Conservation (phyloP, 1,140 invertebrate species). For the Trissolcus basalis region DNA sequence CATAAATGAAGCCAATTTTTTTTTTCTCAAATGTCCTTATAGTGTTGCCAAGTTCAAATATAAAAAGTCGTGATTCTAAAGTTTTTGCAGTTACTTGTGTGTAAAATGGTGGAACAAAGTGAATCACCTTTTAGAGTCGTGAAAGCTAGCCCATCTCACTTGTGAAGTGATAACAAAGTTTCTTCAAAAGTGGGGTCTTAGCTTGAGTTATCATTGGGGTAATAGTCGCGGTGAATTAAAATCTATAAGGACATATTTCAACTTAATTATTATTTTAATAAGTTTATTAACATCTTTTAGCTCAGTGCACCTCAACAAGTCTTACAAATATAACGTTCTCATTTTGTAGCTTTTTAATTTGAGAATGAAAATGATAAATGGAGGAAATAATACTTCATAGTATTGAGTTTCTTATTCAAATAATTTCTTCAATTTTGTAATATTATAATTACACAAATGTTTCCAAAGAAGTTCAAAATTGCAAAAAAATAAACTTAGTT, state of each 20-base stretch:
- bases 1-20: not conserved
- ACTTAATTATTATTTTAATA: conserved; percentile 54
- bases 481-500: too few relatives aligned
- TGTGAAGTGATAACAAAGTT: conserved; percentile 48
- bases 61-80: conserved; percentile 29
- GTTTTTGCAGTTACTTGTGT: conserved; percentile 48
- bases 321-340: too few relatives aligned
- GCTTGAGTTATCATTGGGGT: conserved; percentile 51
- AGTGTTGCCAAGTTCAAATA: conserved; percentile 24
- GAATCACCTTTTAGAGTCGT: conserved; percentile 53
- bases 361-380: too few relatives aligned
- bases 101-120: conserved; percentile 49
- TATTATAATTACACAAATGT: too few relatives aligned
- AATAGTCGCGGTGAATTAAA: conserved; percentile 54
- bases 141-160: conserved; percentile 47
- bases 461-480: too few relatives aligned
- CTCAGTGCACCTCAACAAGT: conserved; percentile 19
- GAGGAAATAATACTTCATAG: too few relatives aligned
- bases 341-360: too few relatives aligned
- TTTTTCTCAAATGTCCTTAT: not conserved
- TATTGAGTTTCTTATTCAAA: too few relatives aligned
- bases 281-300: conserved; percentile 42
- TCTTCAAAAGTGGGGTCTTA: conserved; percentile 47
- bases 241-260: conserved; percentile 46
- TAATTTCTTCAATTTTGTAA: too few relatives aligned